Base-by-base conservation (phyloP, 35 echinoderm and acorn worm genomes). In the Lytechinus pictus region DNA sequence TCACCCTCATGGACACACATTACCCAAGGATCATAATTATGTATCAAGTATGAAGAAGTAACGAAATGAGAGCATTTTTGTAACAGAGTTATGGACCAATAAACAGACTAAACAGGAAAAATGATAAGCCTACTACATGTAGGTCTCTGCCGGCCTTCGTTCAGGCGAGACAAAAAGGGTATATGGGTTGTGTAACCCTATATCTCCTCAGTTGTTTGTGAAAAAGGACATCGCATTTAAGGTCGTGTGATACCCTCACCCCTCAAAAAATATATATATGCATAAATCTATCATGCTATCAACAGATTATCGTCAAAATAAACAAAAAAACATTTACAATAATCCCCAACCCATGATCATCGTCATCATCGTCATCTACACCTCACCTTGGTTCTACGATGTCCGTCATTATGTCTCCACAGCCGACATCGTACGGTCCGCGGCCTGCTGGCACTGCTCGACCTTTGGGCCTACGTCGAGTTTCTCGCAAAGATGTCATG, bases 391-490 rank as follows among this genome's bases (percentile, higher is more conserved):
- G 53, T 52, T 89, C 86, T 12, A 94, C 28, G 6, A 61, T 87
- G 19, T 94, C 95, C 8, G 94, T 92, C 97, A 97, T 97, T 33
- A 97, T 89, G 56, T 97, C 97, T 27, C 89, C 94, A 87, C 97
- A 96, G 4, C 95, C 97, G 9, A 97, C 97, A 16, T 61, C 90
- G 61, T 96, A 97, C 53, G 53, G 52, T 16, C 97, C 97, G 61
- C 61, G 89, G 29, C 95, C 97, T 27, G 94, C 33, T 55, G 54
- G 58, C 52, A 97, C 94, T 19, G 88, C 91, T n/a, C 95, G 91
- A 53, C 87, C 87, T 4, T 10, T 66, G 4, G 9, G 19, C 11
- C 14, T 66, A 13, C 8, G 8, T 57, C 19, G 11, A 66, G 33
- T 1, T 44, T 14, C 14, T 4, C 60, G 60, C 4, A 9, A 66